phyloP scores from a whole-genome alignment of 2,113 vertebrate species.

The Gymnorhina tibicen region DNA sequence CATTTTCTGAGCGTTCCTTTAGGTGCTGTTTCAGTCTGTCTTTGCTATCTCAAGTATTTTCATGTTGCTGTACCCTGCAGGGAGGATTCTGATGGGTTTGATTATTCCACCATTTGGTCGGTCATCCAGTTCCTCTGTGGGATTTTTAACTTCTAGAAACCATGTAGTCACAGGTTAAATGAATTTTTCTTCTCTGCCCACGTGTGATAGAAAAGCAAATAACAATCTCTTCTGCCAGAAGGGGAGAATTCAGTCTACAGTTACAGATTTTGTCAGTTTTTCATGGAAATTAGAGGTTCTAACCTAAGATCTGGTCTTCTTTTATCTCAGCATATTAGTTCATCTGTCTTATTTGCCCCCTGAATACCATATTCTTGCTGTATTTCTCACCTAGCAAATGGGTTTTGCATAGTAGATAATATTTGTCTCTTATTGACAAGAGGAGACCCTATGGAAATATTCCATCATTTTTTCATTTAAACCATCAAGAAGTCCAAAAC shows the following conservation, averaged over 20 bases:
- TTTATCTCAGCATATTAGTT: not conserved
- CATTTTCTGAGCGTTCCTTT: not conserved
- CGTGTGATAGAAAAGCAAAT: not conserved
- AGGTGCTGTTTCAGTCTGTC: not conserved
- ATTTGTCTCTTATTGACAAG: not conserved
- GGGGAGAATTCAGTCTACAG: not conserved
- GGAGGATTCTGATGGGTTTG: not conserved
- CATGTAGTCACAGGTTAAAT: not conserved
- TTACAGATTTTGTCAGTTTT: not conserved
- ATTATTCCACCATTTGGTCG: not conserved
- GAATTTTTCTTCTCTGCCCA: not conserved
- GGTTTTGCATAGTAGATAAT: not conserved
- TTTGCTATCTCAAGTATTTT: not conserved
- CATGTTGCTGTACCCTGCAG: not conserved
- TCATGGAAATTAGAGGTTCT: not conserved
- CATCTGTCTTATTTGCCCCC: not conserved
- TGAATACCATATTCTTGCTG: not conserved
- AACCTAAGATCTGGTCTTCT: not conserved
- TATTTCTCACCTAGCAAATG: not conserved
- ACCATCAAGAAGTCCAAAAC: not conserved
- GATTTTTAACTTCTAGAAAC: not conserved
- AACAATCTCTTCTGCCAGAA: not conserved
- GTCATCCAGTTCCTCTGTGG: not conserved
- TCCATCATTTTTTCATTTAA: not conserved
- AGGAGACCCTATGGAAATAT: not conserved